A percentile compares a stretch with the other conserved stretches of the same genome.
Evolutionary conservation across 2,888 invertebrate genomes (phyloP).

Genomic region (Archaeoteleia sp.): DNA sequence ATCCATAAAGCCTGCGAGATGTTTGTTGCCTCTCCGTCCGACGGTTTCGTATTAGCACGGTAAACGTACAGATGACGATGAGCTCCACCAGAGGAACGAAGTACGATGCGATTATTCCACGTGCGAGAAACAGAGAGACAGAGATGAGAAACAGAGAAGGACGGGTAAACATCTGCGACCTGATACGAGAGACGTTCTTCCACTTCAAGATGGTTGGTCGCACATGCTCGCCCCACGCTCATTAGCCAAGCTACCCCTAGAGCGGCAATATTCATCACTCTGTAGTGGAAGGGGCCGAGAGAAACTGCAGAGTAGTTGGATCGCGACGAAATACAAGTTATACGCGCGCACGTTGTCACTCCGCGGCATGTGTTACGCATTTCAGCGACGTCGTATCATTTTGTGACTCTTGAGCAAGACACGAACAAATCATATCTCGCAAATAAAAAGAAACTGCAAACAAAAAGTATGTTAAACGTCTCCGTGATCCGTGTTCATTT

Average conservation of each 20-base stretch:
- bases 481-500: conserved; percentile 21
- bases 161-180: conserved; percentile 40
- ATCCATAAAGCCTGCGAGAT: not conserved
- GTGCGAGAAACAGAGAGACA: too few relatives aligned
- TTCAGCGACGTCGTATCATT: conserved; percentile 42
- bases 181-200: conserved; percentile 28
- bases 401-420: conserved; percentile 12
- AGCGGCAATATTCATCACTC: conserved; percentile 61
- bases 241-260: conserved; percentile 56
- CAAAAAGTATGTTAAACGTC: conserved; percentile 14
- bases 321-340: conserved; percentile 55
- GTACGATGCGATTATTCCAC: too few relatives aligned
- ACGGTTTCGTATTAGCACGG: conserved; percentile 55
- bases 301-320: conserved; percentile 51
- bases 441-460: not conserved
- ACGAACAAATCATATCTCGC: conserved; percentile 32
- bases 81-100: conserved; percentile 26
- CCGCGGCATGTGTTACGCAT: conserved; percentile 52
- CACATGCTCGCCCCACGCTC: conserved; percentile 56
- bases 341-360: conserved; percentile 54
- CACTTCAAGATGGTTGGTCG: conserved; percentile 52
- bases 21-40: conserved; percentile 26
- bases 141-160: conserved; percentile 20
- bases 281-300: conserved; percentile 48
- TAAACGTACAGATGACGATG: conserved; percentile 37